Evolutionary conservation across 2,113 vertebrate genomes (phyloP), one percentile per base, ranked within the genome.

Genomic region (Calyptomena viridis): DNA sequence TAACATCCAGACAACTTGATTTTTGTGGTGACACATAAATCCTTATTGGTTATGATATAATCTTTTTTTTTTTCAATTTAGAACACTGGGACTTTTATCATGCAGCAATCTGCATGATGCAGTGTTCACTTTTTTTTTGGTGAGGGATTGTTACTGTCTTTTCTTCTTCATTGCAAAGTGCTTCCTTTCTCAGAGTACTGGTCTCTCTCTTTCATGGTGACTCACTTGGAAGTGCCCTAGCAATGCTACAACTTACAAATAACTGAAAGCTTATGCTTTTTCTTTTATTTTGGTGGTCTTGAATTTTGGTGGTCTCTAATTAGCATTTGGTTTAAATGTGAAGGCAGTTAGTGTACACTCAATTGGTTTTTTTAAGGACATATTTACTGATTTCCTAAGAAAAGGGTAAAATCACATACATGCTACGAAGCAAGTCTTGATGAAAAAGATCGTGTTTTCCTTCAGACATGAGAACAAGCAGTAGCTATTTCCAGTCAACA

Each of bases 391-490:
- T 46, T 53, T 42, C 11, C 35, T 64, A 72, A 81, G 46, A 55
- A 90, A 91, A 62, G 12, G 23, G 27, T 69, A 84, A 94, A 94
- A 62, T 79, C 62, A 67, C 11, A 22, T 46, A 67, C 14, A 28
- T 71, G 23, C 40, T 89, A 58, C 56, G 33, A 82, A 93, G 42
- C 47, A 84, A n/a, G 17, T 59, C 49, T 33, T 80, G 39, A 37
- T 42, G 71, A 94, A 93, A 81, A 53, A 55, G 47, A 83, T 74
- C 67, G 62, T 90, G 33, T 72, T 96, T 71, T 96, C 18, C 76
- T 87, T 80, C 71, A 76, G 52, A 78, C 30, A 59, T 50, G 42
- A 95, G 60, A 96, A 91, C 58, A 89, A 82, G 31, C 63, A 75
- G 53, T 15, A 76, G 63, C 30, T 69, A 63, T 87, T 96, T 44